Conservation (phyloP, 2,113 vertebrate species). For the Craseonycteris thonglongyai region DNA sequence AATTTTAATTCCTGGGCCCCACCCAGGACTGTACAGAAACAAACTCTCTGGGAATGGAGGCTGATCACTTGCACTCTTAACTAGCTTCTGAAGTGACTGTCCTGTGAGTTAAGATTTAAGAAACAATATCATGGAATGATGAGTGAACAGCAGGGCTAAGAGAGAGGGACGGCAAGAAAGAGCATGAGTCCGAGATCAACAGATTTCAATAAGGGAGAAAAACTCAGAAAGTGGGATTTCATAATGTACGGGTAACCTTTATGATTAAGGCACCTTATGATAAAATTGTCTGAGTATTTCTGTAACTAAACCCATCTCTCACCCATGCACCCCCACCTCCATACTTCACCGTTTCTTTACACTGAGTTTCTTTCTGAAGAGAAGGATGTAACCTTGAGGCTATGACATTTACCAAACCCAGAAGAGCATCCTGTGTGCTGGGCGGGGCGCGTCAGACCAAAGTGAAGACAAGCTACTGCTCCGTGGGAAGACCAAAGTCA, state of each 20-base stretch:
- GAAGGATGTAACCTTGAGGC: background rate
- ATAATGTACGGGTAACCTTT: background rate
- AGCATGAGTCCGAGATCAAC: background rate
- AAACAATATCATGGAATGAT: background rate
- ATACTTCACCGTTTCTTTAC: background rate
- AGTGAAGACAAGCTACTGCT: background rate
- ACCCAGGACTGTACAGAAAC: background rate
- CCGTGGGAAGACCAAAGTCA: background rate
- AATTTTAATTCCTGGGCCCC: background rate
- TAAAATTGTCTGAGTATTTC: background rate
- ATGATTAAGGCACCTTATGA: background rate
- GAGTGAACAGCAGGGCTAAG: background rate
- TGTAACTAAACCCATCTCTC: background rate
- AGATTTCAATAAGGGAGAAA: background rate
- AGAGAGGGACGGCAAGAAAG: background rate
- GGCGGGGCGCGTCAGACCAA: background rate
- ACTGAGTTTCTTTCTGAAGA: background rate
- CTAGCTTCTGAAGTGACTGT: background rate
- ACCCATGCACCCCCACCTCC: background rate
- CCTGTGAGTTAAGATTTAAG: background rate
- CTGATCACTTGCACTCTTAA: background rate
- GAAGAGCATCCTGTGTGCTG: background rate
- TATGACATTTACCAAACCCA: background rate
- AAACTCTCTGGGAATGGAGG: background rate
- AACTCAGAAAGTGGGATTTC: background rate